phyloP scores from a whole-genome alignment of 2,888 invertebrate species.

The Cephonodes hylas region DNA sequence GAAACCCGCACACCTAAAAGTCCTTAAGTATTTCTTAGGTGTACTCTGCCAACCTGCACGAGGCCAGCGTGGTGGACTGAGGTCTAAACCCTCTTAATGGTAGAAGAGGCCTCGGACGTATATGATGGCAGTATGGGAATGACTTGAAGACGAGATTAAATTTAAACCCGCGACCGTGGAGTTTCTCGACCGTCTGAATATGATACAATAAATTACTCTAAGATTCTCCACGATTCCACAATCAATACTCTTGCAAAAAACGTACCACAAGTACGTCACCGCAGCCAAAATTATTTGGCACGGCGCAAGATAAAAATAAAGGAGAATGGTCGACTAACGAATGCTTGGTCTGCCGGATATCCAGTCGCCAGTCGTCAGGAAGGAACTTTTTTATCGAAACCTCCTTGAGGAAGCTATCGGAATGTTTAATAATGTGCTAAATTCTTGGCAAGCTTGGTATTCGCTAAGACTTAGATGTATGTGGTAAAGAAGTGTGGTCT shows the following conservation, averaged over 20 bases:
- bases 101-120: too few species aligned
- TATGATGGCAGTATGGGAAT: too few species aligned
- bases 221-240: neutral
- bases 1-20: too few species aligned
- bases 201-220: too few species aligned
- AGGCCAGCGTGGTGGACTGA: too few species aligned
- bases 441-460: neutral
- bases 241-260: neutral
- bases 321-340: neutral
- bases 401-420: neutral
- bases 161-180: too few species aligned
- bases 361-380: neutral
- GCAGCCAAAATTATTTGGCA: conserved; percentile 7
- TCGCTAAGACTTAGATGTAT: neutral
- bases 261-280: neutral
- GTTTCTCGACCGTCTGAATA: too few species aligned
- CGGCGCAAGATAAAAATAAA: neutral
- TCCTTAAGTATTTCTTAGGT: too few species aligned
- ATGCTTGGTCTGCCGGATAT: neutral
- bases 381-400: neutral
- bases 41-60: too few species aligned
- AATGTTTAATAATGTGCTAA: neutral
- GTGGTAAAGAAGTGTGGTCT: too few species aligned
- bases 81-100: too few species aligned
- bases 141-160: too few species aligned